These are phyloP conservation scores for Chrysomallon squamiferum DNA, from an alignment of 1,140 invertebrate genomes.

Conservation along the genomic window DNA sequence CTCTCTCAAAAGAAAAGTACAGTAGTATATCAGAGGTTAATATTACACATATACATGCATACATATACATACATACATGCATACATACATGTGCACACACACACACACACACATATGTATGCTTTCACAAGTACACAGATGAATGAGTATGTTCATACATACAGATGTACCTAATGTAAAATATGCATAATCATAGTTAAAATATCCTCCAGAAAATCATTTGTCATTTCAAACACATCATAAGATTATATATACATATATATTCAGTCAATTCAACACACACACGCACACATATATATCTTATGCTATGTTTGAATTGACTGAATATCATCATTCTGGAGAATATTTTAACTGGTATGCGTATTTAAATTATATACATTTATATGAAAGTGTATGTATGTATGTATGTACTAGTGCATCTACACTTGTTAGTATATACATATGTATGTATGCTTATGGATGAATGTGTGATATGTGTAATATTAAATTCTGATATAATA, in stretches of 20 bases:
- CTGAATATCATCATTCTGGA: not conserved
- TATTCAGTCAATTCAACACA: too few species aligned
- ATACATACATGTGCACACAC: constrained; percentile 2
- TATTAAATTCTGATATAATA: not conserved
- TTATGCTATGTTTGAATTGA: too few species aligned
- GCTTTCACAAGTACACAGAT: not conserved
- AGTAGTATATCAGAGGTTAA: too few species aligned
- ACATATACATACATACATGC: not conserved
- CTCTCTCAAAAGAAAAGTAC: too few species aligned
- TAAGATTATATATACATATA: too few species aligned
- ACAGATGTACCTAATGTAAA: not conserved
- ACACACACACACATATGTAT: not conserved
- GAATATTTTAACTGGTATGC: too few species aligned
- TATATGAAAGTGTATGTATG: not conserved
- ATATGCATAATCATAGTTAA: too few species aligned
- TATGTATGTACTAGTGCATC: not conserved
- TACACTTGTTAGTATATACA: not conserved
- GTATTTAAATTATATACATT: too few species aligned
- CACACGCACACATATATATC: too few species aligned
- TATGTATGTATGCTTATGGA: constrained; percentile 1
- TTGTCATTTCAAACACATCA: too few species aligned
- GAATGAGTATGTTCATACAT: not conserved
- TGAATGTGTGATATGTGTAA: not conserved
- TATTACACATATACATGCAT: not conserved
- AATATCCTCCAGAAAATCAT: too few species aligned